Percentiles rank a stretch among this genome's conserved stretches.
Evolutionary conservation across 2,113 vertebrate genomes (phyloP).

Genomic region (Varanus salvator): DNA sequence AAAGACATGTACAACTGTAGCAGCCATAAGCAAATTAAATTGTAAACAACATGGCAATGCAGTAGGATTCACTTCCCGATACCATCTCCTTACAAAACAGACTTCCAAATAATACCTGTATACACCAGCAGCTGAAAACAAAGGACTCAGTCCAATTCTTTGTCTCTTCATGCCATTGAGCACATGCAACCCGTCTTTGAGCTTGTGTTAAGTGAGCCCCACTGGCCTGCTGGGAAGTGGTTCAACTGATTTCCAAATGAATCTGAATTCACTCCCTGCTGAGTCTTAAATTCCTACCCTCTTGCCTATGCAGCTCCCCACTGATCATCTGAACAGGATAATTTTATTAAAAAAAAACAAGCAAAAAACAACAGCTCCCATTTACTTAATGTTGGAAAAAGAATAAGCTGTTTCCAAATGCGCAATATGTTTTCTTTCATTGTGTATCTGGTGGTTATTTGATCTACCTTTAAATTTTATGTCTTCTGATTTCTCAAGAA

Average conservation of each 20-base stretch:
- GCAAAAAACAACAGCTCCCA: too few relatives aligned
- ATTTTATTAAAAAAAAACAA: too few relatives aligned
- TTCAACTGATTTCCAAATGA: not conserved
- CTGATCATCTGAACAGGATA: too few relatives aligned
- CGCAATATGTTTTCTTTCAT: too few relatives aligned
- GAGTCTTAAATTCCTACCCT: not conserved
- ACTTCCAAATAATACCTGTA: not conserved
- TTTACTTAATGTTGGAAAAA: too few relatives aligned
- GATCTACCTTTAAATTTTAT: too few relatives aligned
- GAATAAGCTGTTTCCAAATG: too few relatives aligned
- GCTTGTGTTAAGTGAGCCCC: not conserved
- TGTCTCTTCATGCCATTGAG: not conserved
- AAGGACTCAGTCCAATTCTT: not conserved
- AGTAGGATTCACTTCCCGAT: not conserved
- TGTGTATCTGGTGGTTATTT: too few relatives aligned
- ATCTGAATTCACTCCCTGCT: not conserved
- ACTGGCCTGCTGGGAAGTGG: not conserved
- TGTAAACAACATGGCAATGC: not conserved
- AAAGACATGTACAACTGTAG: not conserved
- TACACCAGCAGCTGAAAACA: not conserved
- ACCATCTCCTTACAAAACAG: not conserved
- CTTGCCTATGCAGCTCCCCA: not conserved
- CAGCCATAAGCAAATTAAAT: not conserved
- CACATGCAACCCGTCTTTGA: not conserved
- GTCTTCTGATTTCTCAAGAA: too few relatives aligned